A percentile compares a stretch with the other conserved stretches of the same genome.
Conservation (phyloP, 2,113 vertebrate species). For the Passer montanus region DNA sequence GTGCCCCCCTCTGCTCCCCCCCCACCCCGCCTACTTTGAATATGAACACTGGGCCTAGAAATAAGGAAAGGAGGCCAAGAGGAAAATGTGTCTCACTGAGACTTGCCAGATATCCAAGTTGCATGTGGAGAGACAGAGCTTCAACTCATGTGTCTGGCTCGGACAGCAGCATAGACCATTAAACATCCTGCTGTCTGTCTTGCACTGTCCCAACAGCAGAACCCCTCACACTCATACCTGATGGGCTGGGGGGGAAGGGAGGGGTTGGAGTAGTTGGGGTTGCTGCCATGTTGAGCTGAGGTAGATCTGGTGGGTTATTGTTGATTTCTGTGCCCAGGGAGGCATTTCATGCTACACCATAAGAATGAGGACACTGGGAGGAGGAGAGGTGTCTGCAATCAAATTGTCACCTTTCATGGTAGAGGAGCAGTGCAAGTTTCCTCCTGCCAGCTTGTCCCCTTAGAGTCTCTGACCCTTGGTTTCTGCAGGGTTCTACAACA, state of each 20-base stretch:
- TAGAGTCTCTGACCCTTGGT: background rate
- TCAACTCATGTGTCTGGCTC: constrained; percentile 4
- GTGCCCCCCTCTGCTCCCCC: background rate
- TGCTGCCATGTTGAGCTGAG: fast-evolving
- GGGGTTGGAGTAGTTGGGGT: background rate
- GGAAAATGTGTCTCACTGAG: constrained; percentile 36
- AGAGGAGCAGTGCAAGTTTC: background rate
- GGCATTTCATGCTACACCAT: background rate
- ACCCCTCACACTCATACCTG: background rate
- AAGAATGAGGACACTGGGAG: background rate
- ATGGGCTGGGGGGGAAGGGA: background rate
- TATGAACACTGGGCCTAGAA: constrained; percentile 14
- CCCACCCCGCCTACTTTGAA: background rate
- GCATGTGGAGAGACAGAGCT: constrained; percentile 17
- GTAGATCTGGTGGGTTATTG: background rate
- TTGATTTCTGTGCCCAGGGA: background rate
- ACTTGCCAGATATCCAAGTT: constrained; percentile 45
- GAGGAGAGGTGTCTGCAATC: background rate
- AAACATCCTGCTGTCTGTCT: background rate
- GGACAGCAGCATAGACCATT: background rate
- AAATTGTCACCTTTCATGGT: background rate
- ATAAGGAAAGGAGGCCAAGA: constrained; percentile 38
- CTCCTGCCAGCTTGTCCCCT: background rate
- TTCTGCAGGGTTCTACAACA: background rate
- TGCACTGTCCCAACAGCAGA: background rate